These are phyloP conservation scores for Limnephilus lunatus DNA, from an alignment of 2,888 invertebrate species.

Conservation along the genomic window DNA sequence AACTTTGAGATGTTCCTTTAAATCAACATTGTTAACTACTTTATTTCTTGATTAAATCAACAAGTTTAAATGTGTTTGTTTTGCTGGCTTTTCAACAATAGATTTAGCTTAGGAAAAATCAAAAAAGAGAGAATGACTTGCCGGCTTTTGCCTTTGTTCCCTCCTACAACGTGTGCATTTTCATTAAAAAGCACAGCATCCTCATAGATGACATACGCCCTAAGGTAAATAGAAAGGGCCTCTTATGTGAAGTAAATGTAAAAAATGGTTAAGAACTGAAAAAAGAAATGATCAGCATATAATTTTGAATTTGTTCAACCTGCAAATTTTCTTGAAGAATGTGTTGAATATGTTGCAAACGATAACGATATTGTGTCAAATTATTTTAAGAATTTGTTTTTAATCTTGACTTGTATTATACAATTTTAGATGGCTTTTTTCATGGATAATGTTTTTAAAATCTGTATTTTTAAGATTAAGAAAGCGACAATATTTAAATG, in stretches of 20 bases:
- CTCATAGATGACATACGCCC: not conserved
- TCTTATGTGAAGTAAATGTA: not conserved
- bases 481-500: not conserved
- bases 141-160: too few relatives aligned
- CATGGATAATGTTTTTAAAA: not conserved
- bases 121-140: not conserved
- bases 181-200: not conserved
- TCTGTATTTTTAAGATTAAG: constrained; percentile 24
- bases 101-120: not conserved
- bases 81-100: not conserved
- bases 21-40: not conserved
- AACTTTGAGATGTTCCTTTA: not conserved
- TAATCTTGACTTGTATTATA: not conserved
- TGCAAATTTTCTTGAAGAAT: not conserved
- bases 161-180: not conserved
- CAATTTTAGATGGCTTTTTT: not conserved
- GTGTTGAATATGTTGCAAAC: not conserved
- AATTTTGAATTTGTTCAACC: not conserved
- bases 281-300: too few relatives aligned
- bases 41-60: not conserved
- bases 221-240: not conserved
- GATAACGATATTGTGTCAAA: constrained; percentile 3
- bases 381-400: constrained; percentile 3
- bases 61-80: not conserved
- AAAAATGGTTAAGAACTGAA: not conserved